These are phyloP conservation scores for Phasia obesa DNA, from an alignment of 2,888 invertebrate species.

Conservation along the genomic window DNA sequence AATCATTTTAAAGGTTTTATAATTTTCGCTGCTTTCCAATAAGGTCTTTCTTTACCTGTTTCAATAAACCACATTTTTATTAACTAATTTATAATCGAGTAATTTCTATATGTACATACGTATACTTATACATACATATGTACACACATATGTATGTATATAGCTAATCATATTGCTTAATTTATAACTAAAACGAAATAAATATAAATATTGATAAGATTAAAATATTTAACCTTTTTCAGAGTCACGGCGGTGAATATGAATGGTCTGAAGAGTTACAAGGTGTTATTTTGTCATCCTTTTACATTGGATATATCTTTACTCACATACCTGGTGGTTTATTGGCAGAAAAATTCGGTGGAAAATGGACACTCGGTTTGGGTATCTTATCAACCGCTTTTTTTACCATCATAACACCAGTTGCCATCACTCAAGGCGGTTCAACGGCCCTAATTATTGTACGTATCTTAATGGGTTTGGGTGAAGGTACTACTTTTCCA, in stretches of 20 bases:
- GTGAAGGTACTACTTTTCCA: conserved; percentile 93
- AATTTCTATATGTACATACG: too few species aligned
- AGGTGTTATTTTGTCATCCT: conserved; percentile 90
- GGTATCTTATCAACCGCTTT: conserved; percentile 92
- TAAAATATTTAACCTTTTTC: conserved; percentile 5
- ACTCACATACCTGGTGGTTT: conserved; percentile 93
- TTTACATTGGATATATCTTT: conserved; percentile 93
- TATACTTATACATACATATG: background rate
- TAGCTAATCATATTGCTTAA: too few species aligned
- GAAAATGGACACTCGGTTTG: conserved; percentile 91
- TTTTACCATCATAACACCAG: conserved; percentile 91
- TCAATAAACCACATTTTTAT: too few species aligned
- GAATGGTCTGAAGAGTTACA: conserved; percentile 88
- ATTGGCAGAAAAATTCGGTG: conserved; percentile 91
- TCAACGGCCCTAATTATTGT: conserved; percentile 88
- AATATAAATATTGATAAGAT: background rate
- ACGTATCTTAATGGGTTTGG: conserved; percentile 91
- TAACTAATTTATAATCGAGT: too few species aligned
- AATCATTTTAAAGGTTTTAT: too few species aligned
- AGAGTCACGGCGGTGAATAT: conserved; percentile 76
- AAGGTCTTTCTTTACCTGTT: too few species aligned
- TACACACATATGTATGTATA: too few species aligned
- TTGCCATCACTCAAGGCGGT: conserved; percentile 86
- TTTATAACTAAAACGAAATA: too few species aligned
- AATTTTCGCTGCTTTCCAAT: too few species aligned